Conservation (phyloP, 2,888 invertebrate genomes). For the Stenichneumon culpator region DNA sequence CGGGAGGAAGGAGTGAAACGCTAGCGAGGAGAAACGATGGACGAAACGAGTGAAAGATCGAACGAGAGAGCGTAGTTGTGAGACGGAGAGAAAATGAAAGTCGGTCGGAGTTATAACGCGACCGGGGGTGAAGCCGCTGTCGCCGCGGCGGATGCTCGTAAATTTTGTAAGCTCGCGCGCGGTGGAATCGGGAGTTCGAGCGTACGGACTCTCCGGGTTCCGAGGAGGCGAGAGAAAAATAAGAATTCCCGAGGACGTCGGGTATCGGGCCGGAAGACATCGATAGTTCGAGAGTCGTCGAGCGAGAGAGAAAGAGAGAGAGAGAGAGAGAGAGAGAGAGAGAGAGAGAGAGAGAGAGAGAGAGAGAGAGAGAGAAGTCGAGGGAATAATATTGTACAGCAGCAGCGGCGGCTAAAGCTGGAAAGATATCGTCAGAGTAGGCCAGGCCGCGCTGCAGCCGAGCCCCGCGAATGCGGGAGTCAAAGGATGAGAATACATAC, state of each 20-base stretch:
- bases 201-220: conserved; percentile 32
- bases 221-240: conserved; percentile 51
- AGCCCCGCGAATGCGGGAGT: neutral
- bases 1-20: conserved; percentile 17
- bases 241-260: conserved; percentile 50
- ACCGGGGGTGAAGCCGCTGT: conserved; percentile 56
- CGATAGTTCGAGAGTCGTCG: conserved; percentile 55
- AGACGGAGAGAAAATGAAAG: conserved; percentile 43
- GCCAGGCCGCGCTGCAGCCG: neutral
- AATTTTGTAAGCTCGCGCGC: conserved; percentile 61
- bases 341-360: too few relatives aligned
- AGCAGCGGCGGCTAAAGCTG: neutral
- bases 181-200: conserved; percentile 36
- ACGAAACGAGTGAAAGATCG: neutral
- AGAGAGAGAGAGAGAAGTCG: neutral
- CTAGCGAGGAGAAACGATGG: conserved; percentile 4
- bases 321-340: neutral
- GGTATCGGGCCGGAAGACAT: conserved; percentile 58
- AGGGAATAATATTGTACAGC: conserved; percentile 33
- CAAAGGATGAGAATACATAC: conserved; percentile 11
- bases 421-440: conserved; percentile 20
- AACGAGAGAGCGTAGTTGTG: conserved; percentile 13
- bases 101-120: conserved; percentile 42
- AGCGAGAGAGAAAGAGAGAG: neutral
- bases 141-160: conserved; percentile 68